These are phyloP conservation scores for Notarius lentiginosus DNA, from an alignment of 2,113 vertebrate species.

Conservation along the genomic window DNA sequence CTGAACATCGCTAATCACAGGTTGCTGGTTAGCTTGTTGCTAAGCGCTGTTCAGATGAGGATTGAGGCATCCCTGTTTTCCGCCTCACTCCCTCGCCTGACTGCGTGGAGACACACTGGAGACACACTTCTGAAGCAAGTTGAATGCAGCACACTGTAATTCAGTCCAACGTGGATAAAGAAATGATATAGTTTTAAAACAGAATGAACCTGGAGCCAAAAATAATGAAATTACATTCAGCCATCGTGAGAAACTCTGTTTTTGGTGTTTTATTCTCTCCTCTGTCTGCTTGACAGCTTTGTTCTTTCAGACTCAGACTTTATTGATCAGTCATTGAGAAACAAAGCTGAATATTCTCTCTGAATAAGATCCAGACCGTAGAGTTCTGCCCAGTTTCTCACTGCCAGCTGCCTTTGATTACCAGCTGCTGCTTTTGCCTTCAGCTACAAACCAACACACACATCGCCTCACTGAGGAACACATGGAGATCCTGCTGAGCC, in stretches of 20 bases:
- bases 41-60: background rate
- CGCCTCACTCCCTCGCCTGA: background rate
- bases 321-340: slow-evolving; percentile 46
- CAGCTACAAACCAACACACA: slow-evolving; percentile 21
- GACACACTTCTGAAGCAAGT: background rate
- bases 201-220: background rate
- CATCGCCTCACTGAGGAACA: background rate
- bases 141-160: background rate
- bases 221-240: background rate
- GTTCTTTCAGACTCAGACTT: slow-evolving; percentile 4
- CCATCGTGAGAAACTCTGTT: background rate
- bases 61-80: background rate
- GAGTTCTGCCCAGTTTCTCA: slow-evolving; percentile 33
- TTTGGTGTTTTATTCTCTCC: background rate
- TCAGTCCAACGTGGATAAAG: background rate
- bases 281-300: background rate
- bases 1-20: no score
- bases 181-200: background rate
- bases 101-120: background rate
- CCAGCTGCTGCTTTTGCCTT: slow-evolving; percentile 49
- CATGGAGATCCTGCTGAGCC: background rate
- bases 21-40: background rate
- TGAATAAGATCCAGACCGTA: slow-evolving; percentile 24
- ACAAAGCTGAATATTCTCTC: slow-evolving; percentile 28
- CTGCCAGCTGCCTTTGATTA: slow-evolving; percentile 50